Evolutionary conservation across 1,140 invertebrate genomes (phyloP).

Genomic region (Dreissena rostriformis): DNA sequence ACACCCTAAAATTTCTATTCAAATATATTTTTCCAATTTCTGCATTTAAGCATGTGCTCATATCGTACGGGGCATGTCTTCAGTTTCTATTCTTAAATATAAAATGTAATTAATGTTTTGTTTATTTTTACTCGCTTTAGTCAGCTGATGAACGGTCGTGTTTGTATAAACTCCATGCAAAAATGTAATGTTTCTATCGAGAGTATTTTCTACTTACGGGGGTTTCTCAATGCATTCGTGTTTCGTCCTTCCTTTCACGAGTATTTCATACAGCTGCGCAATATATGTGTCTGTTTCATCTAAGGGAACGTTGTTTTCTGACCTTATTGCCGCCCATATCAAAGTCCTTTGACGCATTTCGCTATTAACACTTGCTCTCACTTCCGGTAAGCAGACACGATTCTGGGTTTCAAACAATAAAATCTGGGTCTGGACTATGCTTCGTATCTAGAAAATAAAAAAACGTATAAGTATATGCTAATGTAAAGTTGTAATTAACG

Average conservation of each 20-base stretch:
- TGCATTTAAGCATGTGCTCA: no score
- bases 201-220: neutral
- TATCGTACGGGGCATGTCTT: no score
- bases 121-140: no score
- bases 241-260: constrained; percentile 1
- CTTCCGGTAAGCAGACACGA: neutral
- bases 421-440: constrained; percentile 12
- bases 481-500: no score
- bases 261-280: constrained; percentile 11
- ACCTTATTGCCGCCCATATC: neutral
- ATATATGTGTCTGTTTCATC: constrained; percentile 10
- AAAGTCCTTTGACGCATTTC: constrained; percentile 4
- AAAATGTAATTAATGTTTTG: no score
- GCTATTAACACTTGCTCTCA: neutral
- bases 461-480: neutral
- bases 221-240: neutral
- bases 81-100: neutral
- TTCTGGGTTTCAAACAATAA: constrained; percentile 19
- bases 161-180: no score
- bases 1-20: no score
- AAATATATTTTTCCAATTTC: no score
- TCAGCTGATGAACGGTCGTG: no score
- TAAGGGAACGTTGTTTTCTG: neutral
- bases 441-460: neutral
- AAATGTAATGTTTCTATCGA: neutral